Percentiles rank a stretch among this genome's conserved stretches.
These are phyloP conservation scores for Meta bourneti DNA, from an alignment of 2,888 invertebrate species.

Conservation along the genomic window DNA sequence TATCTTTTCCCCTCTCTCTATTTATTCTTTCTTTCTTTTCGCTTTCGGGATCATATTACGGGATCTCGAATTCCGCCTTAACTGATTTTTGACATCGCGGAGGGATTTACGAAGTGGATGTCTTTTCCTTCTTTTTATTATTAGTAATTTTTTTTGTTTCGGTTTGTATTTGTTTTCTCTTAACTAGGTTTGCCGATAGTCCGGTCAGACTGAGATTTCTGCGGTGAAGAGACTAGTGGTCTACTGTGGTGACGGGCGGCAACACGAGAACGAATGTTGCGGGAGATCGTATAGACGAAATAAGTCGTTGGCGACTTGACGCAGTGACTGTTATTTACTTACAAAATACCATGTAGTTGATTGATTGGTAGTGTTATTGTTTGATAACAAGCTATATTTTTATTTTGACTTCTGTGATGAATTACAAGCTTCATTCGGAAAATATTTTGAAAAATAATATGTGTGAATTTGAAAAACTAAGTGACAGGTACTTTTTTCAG, in stretches of 20 bases:
- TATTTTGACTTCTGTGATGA: no score
- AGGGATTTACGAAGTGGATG: conserved; percentile 53
- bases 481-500: no score
- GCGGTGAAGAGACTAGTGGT: neutral
- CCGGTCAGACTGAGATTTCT: conserved; percentile 28
- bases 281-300: no score
- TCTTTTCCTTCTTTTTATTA: conserved; percentile 37
- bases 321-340: no score
- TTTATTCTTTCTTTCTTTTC: conserved; percentile 33
- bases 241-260: neutral
- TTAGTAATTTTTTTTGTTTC: neutral
- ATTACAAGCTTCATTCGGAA: no score
- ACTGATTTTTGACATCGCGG: conserved; percentile 72
- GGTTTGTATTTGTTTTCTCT: conserved; percentile 28
- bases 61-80: conserved; percentile 64
- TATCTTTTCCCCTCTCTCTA: conserved; percentile 31
- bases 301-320: no score
- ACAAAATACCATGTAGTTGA: no score
- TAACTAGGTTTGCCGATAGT: conserved; percentile 43
- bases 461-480: no score
- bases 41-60: conserved; percentile 65
- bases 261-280: no score
- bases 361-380: no score
- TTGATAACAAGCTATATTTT: no score
- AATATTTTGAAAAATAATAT: no score